Base-by-base conservation (phyloP, 2,113 vertebrate species). In the Crotalus tigris region DNA sequence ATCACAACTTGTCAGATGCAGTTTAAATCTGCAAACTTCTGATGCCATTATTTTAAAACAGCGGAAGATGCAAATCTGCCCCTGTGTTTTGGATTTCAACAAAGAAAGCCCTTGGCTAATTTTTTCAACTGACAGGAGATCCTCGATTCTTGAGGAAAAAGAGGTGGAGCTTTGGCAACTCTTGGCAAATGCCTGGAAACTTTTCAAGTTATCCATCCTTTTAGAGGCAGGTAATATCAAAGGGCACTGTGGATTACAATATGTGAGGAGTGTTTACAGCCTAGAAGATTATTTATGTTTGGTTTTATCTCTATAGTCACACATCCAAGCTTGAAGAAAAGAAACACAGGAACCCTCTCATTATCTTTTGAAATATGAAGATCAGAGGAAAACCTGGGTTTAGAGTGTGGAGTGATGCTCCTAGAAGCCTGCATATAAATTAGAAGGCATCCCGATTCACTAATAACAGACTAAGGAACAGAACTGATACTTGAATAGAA, bases 291-390 rank as follows among this genome's bases (percentile, higher is more conserved):
- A 94, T 96, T 95, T 94, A 96, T 93, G 93, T 97, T 97, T 96
- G 96, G 95, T 90, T 94, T 95, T 96, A 95, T 92, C 81, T 96
- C 94, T 94, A 94, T 90, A 96, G 96, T 96, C 96, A 92, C 94
- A 94, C 97, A 96, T 96, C 97, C 95, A 97, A 96, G 95, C 8
- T 11, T 69, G 53, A 93, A 96, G 95, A 95, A 96, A 88, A 93
- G 59, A 89, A 96, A 92, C 94, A 93, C 90, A 95, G 96, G 94
- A 96, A 96, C 95, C 92, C 94, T 95, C 96, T 96, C 96, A 96
- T 97, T 96, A 97, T 92, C 95, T 97, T 97, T 96, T 97, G 96
- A 97, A 98, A 96, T 93, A 96, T 96, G 96, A 97, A 97, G 96
- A 97, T 97, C 96, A 96, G 96, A 97, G 95, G 95, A 95, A 96